Conservation (phyloP, 2,888 invertebrate species). For the Lasioglossum oenotherae region DNA sequence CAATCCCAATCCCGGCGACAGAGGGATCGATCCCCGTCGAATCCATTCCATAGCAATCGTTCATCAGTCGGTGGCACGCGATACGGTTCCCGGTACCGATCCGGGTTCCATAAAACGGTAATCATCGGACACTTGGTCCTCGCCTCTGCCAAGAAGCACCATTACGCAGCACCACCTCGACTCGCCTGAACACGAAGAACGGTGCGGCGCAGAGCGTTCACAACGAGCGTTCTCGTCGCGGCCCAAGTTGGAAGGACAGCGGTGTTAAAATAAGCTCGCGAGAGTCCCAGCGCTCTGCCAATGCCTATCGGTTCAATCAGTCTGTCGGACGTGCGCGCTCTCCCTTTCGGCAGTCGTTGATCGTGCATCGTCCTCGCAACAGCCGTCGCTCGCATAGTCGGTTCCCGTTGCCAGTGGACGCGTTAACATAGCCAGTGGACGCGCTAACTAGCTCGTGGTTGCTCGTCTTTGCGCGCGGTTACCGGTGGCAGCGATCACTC, state of each 20-base stretch:
- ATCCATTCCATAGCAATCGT: neutral
- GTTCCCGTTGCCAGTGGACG: conserved; percentile 9
- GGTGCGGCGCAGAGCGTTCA: conserved; percentile 45
- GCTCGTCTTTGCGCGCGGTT: neutral
- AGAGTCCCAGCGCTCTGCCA: conserved; percentile 74
- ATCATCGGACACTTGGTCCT: conserved; percentile 42
- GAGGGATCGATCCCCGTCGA: neutral
- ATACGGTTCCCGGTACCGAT: conserved; percentile 14
- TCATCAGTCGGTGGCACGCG: neutral
- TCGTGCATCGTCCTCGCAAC: conserved; percentile 76
- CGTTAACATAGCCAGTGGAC: neutral
- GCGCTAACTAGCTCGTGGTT: neutral
- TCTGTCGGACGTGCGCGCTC: conserved; percentile 61
- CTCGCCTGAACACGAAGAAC: neutral
- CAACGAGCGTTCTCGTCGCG: conserved; percentile 57
- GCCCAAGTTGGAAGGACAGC: conserved; percentile 81
- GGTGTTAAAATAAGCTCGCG: conserved; percentile 83
- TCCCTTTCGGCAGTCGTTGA: conserved; percentile 77
- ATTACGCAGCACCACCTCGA: conserved; percentile 36
- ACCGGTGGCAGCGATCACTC: neutral
- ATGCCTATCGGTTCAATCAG: conserved; percentile 70
- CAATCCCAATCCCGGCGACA: neutral
- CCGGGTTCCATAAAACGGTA: conserved; percentile 32
- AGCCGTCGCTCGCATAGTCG: conserved; percentile 36
- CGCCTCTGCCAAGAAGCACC: conserved; percentile 54